Base-by-base conservation (phyloP, 1,140 invertebrate genomes). In the Drosophila sp. region DNA sequence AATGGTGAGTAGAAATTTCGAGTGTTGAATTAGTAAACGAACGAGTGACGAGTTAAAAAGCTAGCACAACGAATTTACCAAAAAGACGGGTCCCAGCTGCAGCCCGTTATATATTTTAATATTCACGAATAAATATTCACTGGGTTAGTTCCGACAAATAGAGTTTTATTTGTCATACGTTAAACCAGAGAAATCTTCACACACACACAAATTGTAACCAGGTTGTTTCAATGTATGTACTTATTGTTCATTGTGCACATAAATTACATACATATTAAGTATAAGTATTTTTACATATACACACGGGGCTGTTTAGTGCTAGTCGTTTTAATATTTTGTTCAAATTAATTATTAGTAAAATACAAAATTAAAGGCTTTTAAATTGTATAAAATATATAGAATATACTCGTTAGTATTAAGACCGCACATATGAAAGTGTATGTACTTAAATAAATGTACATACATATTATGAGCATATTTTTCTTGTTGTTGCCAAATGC, bases 271-370 rank as follows among this genome's bases (percentile, higher is more conserved):
- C 36, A 53, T 36, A 41, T 29, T 45, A 73, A 50, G 50, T 27
- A 32, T 80, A 65, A 53, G 51, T 61, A 73, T 59, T 74, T 69
- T 57, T 74, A n/a, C 11, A 41, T 25, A 54, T 9, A 76, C 59
- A 74, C 41, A 76, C 32, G 40, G 66, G 82, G 82, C 82, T 86
- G 82, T 81, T 86, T 72, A 86, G 75, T 87, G 66, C 78, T 82
- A 86, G 81, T 86, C 81, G 66, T 75, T 78, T 78, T 65, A 50
- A 43, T 43, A 62, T 67, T 70, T 83, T 83, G 53, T 76, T 67
- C 58, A 69, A 76, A 62, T 56, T 63, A 51, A 63, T 70, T 61
- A 34, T 66, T 59, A 36, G 51, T 73, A 79, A 40, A 73, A 54
- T 14, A 71, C 63, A 86, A 78, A 13, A 72, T 43, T 46, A 65